These are phyloP conservation scores for Lasioglossum lativentre DNA, from an alignment of 2,888 invertebrate genomes.

Conservation along the genomic window DNA sequence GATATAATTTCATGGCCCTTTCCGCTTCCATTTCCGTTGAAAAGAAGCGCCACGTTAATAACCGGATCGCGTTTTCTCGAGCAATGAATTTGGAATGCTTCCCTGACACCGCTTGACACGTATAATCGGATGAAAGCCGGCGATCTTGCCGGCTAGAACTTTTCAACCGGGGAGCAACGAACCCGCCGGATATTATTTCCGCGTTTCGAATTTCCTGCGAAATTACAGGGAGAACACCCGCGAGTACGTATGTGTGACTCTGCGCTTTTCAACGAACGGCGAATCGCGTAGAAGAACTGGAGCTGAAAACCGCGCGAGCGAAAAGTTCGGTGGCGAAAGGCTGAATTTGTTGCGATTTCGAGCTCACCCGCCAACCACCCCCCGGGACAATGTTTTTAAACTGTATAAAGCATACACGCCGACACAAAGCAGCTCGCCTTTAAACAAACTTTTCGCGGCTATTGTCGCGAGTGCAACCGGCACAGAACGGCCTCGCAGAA, in stretches of 20 bases:
- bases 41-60: constrained; percentile 8
- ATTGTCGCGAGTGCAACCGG: constrained; percentile 18
- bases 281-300: background rate
- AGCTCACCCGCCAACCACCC: background rate
- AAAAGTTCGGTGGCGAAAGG: background rate
- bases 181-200: constrained; percentile 16
- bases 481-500: constrained; percentile 44
- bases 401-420: background rate
- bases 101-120: constrained; percentile 8
- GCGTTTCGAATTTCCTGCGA: background rate
- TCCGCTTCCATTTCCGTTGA: background rate
- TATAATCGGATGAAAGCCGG: constrained; percentile 2
- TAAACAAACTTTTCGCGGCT: constrained; percentile 21
- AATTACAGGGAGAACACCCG: background rate
- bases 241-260: background rate
- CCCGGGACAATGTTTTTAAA: constrained; percentile 21
- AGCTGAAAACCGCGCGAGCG: background rate
- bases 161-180: background rate
- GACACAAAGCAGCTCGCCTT: constrained; percentile 13
- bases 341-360: background rate
- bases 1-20: constrained; percentile 33
- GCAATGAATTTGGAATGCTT: constrained; percentile 6
- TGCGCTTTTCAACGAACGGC: background rate
- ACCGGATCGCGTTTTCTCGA: background rate
- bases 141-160: constrained; percentile 1